A percentile compares a stretch with the other conserved stretches of the same genome.
Conservation (phyloP, 2,888 invertebrate species). For the Lasius fuliginosus region DNA sequence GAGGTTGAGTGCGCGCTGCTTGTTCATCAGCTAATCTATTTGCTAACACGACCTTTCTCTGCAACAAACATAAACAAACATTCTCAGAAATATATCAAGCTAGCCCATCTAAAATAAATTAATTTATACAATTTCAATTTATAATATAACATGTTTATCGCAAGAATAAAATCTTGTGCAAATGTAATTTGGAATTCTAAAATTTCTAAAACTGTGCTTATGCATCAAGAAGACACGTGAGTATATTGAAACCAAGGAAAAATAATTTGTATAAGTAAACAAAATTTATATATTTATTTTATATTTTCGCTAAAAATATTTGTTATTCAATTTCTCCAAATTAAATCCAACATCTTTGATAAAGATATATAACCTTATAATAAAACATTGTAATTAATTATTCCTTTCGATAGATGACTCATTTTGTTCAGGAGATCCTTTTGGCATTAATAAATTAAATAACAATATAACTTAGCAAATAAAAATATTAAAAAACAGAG, state of each 20-base stretch:
- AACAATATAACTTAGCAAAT: slow-evolving; percentile 47
- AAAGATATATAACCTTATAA: not conserved
- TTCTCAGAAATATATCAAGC: not conserved
- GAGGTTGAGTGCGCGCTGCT: slow-evolving; percentile 93
- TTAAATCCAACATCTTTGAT: not conserved
- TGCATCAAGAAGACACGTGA: not conserved
- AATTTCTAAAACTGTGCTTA: not conserved
- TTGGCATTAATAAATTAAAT: not conserved
- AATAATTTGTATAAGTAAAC: not conserved
- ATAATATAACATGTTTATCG: not conserved
- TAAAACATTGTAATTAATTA: not conserved
- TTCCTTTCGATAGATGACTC: not conserved
- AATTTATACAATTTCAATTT: not conserved
- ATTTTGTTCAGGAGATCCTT: not conserved
- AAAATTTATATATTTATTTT: not conserved
- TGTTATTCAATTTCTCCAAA: not conserved
- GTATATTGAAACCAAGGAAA: not conserved
- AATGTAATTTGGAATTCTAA: not conserved
- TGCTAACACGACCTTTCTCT: slow-evolving; percentile 18
- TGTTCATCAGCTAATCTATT: slow-evolving; percentile 89
- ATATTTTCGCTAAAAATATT: not conserved
- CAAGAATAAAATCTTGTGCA: not conserved
- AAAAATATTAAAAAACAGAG: slow-evolving; percentile 2
- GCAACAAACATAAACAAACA: slow-evolving; percentile 22
- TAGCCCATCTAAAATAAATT: not conserved